phyloP scores from a whole-genome alignment of 2,113 vertebrate genomes.

The Ailurus styani region DNA sequence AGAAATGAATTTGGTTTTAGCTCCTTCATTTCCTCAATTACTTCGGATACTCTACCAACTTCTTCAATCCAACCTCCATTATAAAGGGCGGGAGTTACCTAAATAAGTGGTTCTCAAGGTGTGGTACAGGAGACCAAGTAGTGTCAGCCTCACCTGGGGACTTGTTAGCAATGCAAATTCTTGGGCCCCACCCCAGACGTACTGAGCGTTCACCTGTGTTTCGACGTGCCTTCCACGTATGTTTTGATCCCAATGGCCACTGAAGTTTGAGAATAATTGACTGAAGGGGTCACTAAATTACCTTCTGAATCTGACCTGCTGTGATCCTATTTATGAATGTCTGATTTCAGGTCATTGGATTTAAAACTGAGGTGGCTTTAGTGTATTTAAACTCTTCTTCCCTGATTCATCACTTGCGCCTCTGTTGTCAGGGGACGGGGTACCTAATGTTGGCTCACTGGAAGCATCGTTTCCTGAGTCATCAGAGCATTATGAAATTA shows the following conservation, averaged over 20 bases:
- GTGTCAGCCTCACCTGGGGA: background rate
- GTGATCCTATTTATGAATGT: background rate
- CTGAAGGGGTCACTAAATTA: background rate
- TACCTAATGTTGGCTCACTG: background rate
- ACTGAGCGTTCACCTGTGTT: background rate
- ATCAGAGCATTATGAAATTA: background rate
- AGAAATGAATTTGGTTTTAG: background rate
- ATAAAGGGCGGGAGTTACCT: background rate
- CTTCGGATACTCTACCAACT: background rate
- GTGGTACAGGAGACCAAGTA: background rate
- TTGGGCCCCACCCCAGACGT: background rate
- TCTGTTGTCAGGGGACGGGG: background rate
- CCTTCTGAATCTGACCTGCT: background rate
- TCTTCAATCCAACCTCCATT: background rate
- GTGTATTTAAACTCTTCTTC: conserved; percentile 22
- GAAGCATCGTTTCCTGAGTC: background rate
- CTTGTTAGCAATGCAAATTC: background rate
- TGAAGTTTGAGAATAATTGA: background rate
- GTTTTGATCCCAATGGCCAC: background rate
- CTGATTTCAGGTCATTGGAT: background rate
- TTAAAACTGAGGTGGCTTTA: background rate
- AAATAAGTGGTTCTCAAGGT: background rate
- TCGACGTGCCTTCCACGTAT: background rate
- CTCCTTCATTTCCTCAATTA: background rate
- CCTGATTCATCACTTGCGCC: background rate